Evolutionary conservation across 2,888 invertebrate genomes (phyloP).

Genomic region (Troides helena): DNA sequence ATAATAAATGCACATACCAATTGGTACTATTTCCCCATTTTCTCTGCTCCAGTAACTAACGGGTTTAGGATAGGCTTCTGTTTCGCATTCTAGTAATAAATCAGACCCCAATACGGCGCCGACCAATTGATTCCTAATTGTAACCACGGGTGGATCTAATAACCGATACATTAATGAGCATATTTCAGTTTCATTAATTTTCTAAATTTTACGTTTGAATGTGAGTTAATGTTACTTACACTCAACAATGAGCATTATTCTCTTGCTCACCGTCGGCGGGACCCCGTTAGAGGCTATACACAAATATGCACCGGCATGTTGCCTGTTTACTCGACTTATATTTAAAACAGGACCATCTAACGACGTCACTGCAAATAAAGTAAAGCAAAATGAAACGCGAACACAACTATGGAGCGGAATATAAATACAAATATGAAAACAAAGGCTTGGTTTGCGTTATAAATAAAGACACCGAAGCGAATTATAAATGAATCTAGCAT

Average conservation of each 20-base stretch:
- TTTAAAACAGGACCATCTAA: conserved; percentile 85
- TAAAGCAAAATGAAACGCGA: conserved; percentile 26
- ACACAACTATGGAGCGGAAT: conserved; percentile 14
- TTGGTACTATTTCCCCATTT: conserved; percentile 86
- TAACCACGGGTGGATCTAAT: conserved; percentile 91
- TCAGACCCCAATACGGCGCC: conserved; percentile 88
- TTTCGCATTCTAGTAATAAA: conserved; percentile 88
- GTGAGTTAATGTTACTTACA: conserved; percentile 78
- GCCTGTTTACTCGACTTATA: conserved; percentile 85
- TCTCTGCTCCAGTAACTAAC: conserved; percentile 93
- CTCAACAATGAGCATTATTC: conserved; percentile 91
- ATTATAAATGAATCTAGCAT: neutral
- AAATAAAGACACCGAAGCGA: conserved; percentile 2
- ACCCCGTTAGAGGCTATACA: conserved; percentile 92
- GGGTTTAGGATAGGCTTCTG: conserved; percentile 91
- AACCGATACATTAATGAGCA: conserved; percentile 30
- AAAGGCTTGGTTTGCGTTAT: conserved; percentile 6
- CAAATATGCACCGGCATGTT: conserved; percentile 90
- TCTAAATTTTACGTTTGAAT: neutral
- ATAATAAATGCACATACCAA: conserved; percentile 79
- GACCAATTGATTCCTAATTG: conserved; percentile 90
- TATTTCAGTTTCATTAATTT: neutral
- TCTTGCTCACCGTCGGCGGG: conserved; percentile 93
- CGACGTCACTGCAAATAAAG: conserved; percentile 77
- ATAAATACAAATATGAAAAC: conserved; percentile 14